Evolutionary conservation across 2,888 invertebrate genomes (phyloP).

Genomic region (Diaphora mendica): DNA sequence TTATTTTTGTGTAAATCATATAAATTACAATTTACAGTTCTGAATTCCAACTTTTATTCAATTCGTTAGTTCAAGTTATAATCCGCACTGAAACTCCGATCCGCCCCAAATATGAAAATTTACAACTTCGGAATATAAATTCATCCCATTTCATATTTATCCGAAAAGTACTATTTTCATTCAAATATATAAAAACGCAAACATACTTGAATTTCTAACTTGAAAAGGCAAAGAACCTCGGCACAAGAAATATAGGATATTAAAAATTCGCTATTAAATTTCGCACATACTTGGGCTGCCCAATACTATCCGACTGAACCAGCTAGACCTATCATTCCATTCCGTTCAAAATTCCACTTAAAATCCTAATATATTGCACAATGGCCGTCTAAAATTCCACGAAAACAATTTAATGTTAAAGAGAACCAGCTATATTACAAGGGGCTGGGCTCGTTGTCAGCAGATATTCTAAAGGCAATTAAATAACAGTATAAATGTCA

Average conservation of each 20-base stretch:
- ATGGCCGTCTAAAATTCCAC: slow-evolving; percentile 44
- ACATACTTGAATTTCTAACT: slow-evolving; percentile 17
- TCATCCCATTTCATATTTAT: not conserved
- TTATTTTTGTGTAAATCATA: not conserved
- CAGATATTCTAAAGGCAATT: not conserved
- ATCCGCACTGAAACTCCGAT: not conserved
- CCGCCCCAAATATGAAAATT: not conserved
- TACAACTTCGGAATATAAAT: not conserved
- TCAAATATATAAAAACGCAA: slow-evolving; percentile 25
- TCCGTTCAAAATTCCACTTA: slow-evolving; percentile 48
- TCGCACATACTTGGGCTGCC: slow-evolving; percentile 29
- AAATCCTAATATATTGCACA: slow-evolving; percentile 50
- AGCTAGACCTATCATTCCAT: slow-evolving; percentile 48
- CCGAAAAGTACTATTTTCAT: slow-evolving; percentile 11
- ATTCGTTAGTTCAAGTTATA: not conserved
- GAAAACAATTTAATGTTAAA: slow-evolving; percentile 58
- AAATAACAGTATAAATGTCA: not conserved
- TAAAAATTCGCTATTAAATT: slow-evolving; percentile 38
- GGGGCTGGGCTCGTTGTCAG: slow-evolving; percentile 22
- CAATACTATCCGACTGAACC: slow-evolving; percentile 29
- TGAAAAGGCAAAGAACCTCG: slow-evolving; percentile 20
- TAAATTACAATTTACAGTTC: not conserved
- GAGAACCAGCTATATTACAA: slow-evolving; percentile 39
- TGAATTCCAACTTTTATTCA: not conserved
- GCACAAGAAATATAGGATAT: slow-evolving; percentile 28